Evolutionary conservation across 2,113 vertebrate species (phyloP).

Genomic region (Alligator mississippiensis): DNA sequence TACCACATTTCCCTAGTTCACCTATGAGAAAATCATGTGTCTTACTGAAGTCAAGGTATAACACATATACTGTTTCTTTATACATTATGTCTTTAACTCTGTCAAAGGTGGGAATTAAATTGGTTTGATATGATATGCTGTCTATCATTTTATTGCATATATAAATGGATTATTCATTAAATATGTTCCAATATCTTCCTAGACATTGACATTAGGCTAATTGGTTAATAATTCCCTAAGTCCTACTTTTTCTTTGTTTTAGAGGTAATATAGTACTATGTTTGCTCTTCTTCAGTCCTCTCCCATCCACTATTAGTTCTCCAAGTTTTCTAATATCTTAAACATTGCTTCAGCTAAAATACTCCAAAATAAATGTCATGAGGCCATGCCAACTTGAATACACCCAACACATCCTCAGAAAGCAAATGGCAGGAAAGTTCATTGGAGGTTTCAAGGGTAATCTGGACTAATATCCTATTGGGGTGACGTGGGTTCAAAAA

Average conservation of each 20-base stretch:
- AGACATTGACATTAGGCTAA: neutral
- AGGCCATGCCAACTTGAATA: neutral
- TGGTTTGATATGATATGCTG: neutral
- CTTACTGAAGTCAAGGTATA: slow-evolving; percentile 5
- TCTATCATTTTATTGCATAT: neutral
- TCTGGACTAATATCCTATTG: neutral
- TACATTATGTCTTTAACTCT: neutral
- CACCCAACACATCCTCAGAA: neutral
- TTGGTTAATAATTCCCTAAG: neutral
- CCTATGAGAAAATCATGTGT: neutral
- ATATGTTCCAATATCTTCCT: neutral
- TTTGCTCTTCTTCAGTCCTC: neutral
- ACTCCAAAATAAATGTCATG: neutral
- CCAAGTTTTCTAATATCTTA: neutral
- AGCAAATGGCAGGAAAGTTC: neutral
- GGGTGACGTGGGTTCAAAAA: no score
- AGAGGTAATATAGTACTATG: neutral
- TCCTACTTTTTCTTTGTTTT: neutral
- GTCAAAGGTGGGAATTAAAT: neutral
- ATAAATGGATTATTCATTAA: neutral
- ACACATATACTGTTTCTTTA: neutral
- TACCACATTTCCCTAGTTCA: neutral
- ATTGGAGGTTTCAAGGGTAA: neutral
- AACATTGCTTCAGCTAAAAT: neutral
- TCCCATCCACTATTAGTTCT: neutral